Conservation (phyloP, 1,140 invertebrate species). For the Dreissena rostriformis region DNA sequence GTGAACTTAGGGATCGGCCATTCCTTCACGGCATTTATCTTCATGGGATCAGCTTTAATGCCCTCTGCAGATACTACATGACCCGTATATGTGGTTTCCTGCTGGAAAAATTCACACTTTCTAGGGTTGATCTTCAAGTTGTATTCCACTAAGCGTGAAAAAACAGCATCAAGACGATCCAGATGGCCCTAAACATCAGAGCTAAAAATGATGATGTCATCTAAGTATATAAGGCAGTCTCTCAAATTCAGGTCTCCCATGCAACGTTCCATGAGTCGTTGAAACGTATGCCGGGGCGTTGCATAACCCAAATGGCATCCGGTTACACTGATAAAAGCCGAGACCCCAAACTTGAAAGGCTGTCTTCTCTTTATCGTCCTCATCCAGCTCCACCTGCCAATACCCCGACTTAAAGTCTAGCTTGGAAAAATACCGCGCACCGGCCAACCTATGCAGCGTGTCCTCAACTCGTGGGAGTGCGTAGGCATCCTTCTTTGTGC, state of each 20-base stretch:
- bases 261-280: conserved; percentile 62
- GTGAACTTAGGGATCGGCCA: conserved; percentile 67
- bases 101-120: conserved; percentile 20
- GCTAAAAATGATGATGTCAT: conserved; percentile 59
- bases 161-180: conserved; percentile 50
- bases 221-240: conserved; percentile 59
- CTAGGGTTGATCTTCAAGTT: not conserved
- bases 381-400: conserved; percentile 78
- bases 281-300: conserved; percentile 64
- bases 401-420: conserved; percentile 63
- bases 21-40: conserved; percentile 76
- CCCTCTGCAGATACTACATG: conserved; percentile 49
- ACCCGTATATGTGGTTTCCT: conserved; percentile 54
- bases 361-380: conserved; percentile 52
- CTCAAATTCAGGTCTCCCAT: conserved; percentile 50
- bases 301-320: conserved; percentile 60
- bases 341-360: conserved; percentile 42
- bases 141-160: conserved; percentile 56
- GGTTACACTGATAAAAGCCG: conserved; percentile 50
- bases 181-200: conserved; percentile 39
- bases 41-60: conserved; percentile 76
- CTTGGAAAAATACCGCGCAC: not conserved
- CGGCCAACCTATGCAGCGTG: not conserved
- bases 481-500: conserved; percentile 9
- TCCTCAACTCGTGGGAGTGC: conserved; percentile 4